These are phyloP conservation scores for Drosophila paramelanica DNA, from an alignment of 2,888 invertebrate genomes.

Conservation along the genomic window DNA sequence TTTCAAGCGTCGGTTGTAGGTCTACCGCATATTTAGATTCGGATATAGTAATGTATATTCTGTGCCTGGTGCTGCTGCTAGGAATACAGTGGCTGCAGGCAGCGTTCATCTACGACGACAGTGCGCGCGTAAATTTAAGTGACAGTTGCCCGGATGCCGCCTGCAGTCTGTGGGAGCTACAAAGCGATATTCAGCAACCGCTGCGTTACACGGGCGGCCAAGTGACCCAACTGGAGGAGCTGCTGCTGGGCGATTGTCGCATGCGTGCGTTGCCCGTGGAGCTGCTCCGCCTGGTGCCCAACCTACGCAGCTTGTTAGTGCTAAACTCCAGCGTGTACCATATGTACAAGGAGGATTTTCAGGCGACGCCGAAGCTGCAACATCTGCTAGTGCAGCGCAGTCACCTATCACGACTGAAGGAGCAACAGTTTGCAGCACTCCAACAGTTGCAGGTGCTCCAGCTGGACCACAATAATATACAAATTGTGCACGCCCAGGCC, in stretches of 20 bases:
- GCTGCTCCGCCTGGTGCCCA: constrained; percentile 70
- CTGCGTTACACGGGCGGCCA: constrained; percentile 31
- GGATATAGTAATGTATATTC: constrained; percentile 24
- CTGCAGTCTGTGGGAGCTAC: constrained; percentile 50
- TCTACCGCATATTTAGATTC: constrained; percentile 12
- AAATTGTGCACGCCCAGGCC: constrained; percentile 66
- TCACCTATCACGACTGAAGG: constrained; percentile 64
- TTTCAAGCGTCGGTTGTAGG: constrained; percentile 40
- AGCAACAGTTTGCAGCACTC: constrained; percentile 60
- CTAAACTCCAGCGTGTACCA: constrained; percentile 71
- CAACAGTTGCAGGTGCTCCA: constrained; percentile 69
- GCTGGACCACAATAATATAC: constrained; percentile 74
- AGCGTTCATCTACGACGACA: constrained; percentile 16
- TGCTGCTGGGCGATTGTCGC: constrained; percentile 61
- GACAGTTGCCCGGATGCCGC: constrained; percentile 61
- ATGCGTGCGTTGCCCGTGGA: constrained; percentile 61
- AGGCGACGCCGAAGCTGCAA: constrained; percentile 47
- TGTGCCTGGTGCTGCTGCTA: constrained; percentile 25
- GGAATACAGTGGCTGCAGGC: constrained; percentile 5
- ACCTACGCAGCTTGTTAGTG: constrained; percentile 70
- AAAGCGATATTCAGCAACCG: constrained; percentile 38
- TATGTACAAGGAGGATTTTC: constrained; percentile 58
- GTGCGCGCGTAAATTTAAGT: constrained; percentile 59
- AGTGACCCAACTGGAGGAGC: constrained; percentile 52
- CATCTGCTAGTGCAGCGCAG: constrained; percentile 71